Conservation (phyloP, 2,888 invertebrate genomes). For the Calameuta idolon region DNA sequence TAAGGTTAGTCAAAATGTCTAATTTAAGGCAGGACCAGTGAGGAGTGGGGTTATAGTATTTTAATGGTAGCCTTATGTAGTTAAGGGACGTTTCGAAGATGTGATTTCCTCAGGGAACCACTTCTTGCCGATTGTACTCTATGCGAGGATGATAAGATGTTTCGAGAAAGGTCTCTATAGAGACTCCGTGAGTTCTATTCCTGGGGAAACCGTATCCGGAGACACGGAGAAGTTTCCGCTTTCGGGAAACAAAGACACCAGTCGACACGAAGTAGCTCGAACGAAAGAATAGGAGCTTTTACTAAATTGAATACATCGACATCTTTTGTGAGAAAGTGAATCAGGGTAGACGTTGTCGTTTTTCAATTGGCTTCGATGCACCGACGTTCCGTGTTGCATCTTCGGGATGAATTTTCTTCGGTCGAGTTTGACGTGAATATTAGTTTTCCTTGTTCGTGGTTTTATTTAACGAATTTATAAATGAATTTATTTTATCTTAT, state of each 20-base stretch:
- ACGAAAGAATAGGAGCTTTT: not conserved
- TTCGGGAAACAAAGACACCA: not conserved
- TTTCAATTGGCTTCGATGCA: not conserved
- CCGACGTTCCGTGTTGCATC: not conserved
- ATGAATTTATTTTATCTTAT: no score
- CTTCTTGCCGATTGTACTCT: not conserved
- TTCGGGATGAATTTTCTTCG: no score
- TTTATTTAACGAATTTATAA: no score
- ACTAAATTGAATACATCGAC: not conserved
- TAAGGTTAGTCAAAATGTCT: conserved; percentile 72
- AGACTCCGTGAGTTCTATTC: not conserved
- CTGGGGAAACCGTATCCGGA: not conserved
- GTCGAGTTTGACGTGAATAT: no score
- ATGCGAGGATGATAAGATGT: not conserved
- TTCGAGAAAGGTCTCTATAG: no score
- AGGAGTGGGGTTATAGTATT: not conserved
- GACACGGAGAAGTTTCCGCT: not conserved
- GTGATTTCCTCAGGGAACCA: not conserved
- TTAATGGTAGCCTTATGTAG: not conserved
- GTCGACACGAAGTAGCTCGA: not conserved
- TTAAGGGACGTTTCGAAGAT: not conserved
- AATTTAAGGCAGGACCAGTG: not conserved
- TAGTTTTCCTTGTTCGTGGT: no score
- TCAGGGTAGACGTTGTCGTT: not conserved
- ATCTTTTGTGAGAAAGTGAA: not conserved